These are phyloP conservation scores for Frieseomelitta varia DNA, from an alignment of 1,140 invertebrate species.

Conservation along the genomic window DNA sequence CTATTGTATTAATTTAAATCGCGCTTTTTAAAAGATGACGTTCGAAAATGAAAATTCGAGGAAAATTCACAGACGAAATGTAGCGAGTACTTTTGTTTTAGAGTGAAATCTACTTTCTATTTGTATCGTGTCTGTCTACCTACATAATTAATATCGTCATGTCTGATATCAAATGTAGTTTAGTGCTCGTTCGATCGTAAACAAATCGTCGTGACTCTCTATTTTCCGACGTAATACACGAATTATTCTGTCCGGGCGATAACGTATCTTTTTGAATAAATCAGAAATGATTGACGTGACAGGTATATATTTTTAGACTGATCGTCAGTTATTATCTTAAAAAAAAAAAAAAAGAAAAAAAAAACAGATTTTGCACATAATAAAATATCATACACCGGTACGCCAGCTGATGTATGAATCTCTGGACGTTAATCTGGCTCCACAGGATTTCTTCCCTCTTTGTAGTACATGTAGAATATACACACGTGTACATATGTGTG, in stretches of 20 bases:
- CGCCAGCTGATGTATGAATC: too few species aligned
- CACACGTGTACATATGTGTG: too few species aligned
- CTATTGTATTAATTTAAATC: neutral
- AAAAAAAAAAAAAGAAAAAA: too few species aligned
- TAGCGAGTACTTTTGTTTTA: neutral
- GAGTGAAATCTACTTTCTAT: slow-evolving; percentile 38
- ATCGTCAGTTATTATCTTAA: too few species aligned
- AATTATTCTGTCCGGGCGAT: slow-evolving; percentile 7
- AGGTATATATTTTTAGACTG: neutral
- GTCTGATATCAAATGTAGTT: neutral
- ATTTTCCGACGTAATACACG: slow-evolving; percentile 14
- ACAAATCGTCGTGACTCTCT: slow-evolving; percentile 44
- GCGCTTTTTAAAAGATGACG: neutral
- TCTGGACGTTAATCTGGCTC: too few species aligned
- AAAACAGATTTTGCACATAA: too few species aligned
- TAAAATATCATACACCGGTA: too few species aligned
- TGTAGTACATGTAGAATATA: too few species aligned
- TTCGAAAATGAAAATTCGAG: neutral
- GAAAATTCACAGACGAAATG: neutral
- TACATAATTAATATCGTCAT: neutral
- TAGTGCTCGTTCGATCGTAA: slow-evolving; percentile 10
- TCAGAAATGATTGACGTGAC: neutral
- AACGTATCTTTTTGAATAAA: slow-evolving; percentile 10
- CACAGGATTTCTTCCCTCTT: too few species aligned
- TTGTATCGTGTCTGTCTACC: slow-evolving; percentile 17